These are phyloP conservation scores for Cololabis saira DNA, from an alignment of 2,113 vertebrate genomes.

Conservation along the genomic window DNA sequence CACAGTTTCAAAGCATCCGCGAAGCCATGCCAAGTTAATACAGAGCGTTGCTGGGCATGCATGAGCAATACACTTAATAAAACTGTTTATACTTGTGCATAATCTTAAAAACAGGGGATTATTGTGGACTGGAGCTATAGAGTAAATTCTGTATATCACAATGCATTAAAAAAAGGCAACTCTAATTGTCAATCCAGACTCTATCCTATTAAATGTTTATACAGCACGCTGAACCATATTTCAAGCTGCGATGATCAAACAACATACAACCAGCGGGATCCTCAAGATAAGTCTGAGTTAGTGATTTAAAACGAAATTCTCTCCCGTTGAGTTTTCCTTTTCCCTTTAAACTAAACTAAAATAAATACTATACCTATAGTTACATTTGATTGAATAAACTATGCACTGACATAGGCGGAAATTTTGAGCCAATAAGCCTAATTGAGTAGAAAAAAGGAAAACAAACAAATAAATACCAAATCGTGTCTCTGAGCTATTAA, in stretches of 20 bases:
- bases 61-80: slow-evolving; percentile 37
- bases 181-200: not conserved
- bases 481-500: slow-evolving; percentile 55
- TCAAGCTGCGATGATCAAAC: not conserved
- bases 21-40: slow-evolving; percentile 57
- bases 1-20: slow-evolving; percentile 48
- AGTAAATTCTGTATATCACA: not conserved
- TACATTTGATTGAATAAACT: too few species aligned
- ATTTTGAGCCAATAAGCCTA: not conserved
- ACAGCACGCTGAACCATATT: not conserved
- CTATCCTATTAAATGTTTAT: not conserved
- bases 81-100: slow-evolving; percentile 19
- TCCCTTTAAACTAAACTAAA: too few species aligned
- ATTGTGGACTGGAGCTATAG: not conserved
- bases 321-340: too few species aligned
- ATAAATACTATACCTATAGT: too few species aligned
- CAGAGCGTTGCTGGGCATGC: slow-evolving; percentile 26
- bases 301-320: not conserved
- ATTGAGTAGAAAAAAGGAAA: slow-evolving; percentile 4
- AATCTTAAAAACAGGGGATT: slow-evolving; percentile 27
- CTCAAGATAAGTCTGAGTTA: not conserved
- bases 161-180: not conserved
- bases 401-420: not conserved
- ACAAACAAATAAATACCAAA: slow-evolving; percentile 17
- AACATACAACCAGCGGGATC: not conserved